Base-by-base conservation (phyloP, 1,140 invertebrate genomes). In the Melanaphis sacchari region DNA sequence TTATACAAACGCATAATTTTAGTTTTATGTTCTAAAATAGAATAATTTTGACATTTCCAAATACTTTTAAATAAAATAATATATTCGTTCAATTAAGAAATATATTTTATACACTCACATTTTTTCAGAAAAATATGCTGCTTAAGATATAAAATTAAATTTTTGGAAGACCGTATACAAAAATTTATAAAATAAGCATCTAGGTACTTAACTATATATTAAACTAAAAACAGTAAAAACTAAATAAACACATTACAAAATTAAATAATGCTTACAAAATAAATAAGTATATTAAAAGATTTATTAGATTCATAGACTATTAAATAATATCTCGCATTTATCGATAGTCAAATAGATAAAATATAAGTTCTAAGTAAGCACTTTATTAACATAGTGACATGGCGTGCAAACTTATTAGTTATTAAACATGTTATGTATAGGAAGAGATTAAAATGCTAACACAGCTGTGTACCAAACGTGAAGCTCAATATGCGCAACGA, bases 371-470 rank as follows among this genome's bases (percentile, higher is more conserved):
- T 46, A 18, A 46, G 2, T 46, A 46, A 46, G 46, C 46, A 46
- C 46, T 46, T 18, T 46, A 46, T 1, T 46, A 18, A 18, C 26
- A 59, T 31, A 31, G 54, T 15, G 26, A 7, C 46, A 46, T 46
- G 46, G 46, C 46, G 18, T 46, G 9, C 26, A 26, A 26, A 54
- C 52, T 9, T 7, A 24, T 15, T 49, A 49, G 7, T 49, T 11
- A 49, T 54, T 26, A 31, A 26, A 31, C 54, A 2, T 59, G 24
- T 59, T 54, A 41, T 76, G 3, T 54, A 31, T 22, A 92, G 91
- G 91, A 92, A 52, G 91, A 92, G 36, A 92, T 92, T n/a, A 84
- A 92, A 92, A 82, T 52, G 91, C 40, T 92, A 31, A 92, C 91
- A 21, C 76, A 52, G 1, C n/a, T 84, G 8, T 84, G 76, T 31